A percentile compares a stretch with the other conserved stretches of the same genome.
Conservation (phyloP, 35 echinoderm and acorn worm species). For the Ophiothrix spiculata region DNA sequence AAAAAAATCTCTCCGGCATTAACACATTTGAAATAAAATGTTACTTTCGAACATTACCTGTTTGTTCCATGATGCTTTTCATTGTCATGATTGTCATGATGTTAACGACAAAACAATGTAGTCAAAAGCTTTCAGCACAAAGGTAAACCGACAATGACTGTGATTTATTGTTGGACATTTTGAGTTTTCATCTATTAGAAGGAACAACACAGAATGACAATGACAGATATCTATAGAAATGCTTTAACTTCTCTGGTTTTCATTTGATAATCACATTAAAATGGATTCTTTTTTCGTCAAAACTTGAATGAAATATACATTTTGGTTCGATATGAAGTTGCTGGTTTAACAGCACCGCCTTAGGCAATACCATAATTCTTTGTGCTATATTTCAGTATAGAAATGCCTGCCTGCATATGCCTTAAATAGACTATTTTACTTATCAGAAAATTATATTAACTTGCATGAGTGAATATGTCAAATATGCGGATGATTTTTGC, state of each 20-base stretch:
- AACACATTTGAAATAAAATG: no score
- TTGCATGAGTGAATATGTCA: neutral
- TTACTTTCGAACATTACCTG: no score
- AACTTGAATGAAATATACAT: neutral
- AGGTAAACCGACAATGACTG: no score
- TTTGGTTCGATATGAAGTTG: no score
- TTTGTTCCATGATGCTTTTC: no score
- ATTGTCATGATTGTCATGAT: no score
- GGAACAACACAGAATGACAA: neutral
- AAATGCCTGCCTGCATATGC: neutral
- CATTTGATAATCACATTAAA: neutral
- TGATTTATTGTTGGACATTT: neutral
- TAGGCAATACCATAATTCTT: neutral
- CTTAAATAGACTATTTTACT: neutral
- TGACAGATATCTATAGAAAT: neutral
- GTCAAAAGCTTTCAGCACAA: no score
- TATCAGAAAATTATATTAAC: neutral
- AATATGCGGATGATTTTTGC: no score
- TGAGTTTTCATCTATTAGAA: neutral
- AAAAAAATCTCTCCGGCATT: no score
- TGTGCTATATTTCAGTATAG: neutral
- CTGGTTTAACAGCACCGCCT: neutral
- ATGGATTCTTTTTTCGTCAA: conserved; percentile 6
- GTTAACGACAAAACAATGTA: no score
- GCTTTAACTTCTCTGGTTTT: neutral